Percentiles rank a stretch among this genome's conserved stretches.
These are phyloP conservation scores for Nephrotoma guestfalica DNA, from an alignment of 2,888 invertebrate species.

Conservation along the genomic window DNA sequence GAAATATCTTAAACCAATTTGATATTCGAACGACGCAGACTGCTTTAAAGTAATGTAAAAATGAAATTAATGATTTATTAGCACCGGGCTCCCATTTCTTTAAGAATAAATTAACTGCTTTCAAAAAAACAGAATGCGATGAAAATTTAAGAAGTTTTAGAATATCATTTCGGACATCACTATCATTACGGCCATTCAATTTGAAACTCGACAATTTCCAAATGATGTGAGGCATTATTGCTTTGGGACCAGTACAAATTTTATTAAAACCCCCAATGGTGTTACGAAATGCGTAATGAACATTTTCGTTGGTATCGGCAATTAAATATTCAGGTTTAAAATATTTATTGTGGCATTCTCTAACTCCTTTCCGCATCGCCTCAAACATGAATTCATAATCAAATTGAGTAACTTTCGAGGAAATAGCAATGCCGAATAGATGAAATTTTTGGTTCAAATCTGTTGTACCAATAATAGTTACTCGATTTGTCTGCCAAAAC, in stretches of 20 bases:
- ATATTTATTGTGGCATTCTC: background rate
- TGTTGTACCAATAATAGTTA: background rate
- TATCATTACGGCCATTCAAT: background rate
- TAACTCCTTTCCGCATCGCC: background rate
- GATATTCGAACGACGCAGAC: background rate
- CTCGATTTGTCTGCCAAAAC: background rate
- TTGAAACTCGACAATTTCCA: background rate
- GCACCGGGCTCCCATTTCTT: background rate
- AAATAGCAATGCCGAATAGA: background rate
- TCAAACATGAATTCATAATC: background rate
- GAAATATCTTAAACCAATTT: background rate
- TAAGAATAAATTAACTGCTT: background rate
- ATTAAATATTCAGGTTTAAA: background rate
- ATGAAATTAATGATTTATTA: background rate
- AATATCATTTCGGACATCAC: background rate
- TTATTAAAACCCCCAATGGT: background rate
- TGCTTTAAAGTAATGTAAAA: background rate
- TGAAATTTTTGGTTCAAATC: background rate
- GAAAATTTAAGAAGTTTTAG: background rate
- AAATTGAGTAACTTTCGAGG: background rate
- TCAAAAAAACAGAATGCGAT: background rate
- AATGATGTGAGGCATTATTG: background rate
- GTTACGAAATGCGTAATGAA: background rate
- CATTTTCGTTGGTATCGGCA: background rate
- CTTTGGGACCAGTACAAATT: background rate